Base-by-base conservation (phyloP, 2,797 vertebrate species). In the Mareca strepera region DNA sequence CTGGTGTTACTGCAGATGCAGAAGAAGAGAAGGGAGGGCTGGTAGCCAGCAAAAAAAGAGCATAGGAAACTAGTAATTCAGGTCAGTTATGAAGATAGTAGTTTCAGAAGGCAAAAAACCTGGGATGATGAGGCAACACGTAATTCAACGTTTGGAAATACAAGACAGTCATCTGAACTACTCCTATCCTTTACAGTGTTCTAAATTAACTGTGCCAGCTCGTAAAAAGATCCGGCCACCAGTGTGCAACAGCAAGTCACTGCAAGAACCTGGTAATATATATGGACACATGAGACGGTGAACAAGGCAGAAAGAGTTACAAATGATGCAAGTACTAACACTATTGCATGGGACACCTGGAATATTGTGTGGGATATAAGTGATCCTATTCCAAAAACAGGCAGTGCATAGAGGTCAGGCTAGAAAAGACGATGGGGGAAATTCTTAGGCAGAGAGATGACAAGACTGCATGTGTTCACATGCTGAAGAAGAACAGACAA, bases 211-310 rank as follows among this genome's bases (percentile, higher is more conserved):
- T 9, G 70, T 29, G 67, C 70, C 93, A 77, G 88, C 68, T 90
- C 0, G 86, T 94, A 95, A 96, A 84, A 79, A 73, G 95, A 96
- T 92, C 96, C 79, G 81, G 74, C 59, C 92, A 80, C 39, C 75
- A 52, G 81, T 0, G 0, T 1, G 8, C 62, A 85, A 29, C 37
- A 86, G 80, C 92, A 84, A 60, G 95, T 39, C 80, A 78, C 43
- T 43, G 78, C 35, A 3, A 50, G 83, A 82, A 48, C 80, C 67
- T n/a, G 72, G 70, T 69, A 56, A 84, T 70, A 53, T 14, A 80
- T 79, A 81, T 9, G 6, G 92, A 79, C 7, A 92, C 6, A 2
- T 17, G 81, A 95, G 86, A 73, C 0, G 8, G 29, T 3, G 18
- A 94, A 60, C 39, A 75, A 52, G 8, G 18, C 39, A 56, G 74